Evolutionary conservation across 2,113 vertebrate species (phyloP).

Genomic region (Lepisosteus oculatus): DNA sequence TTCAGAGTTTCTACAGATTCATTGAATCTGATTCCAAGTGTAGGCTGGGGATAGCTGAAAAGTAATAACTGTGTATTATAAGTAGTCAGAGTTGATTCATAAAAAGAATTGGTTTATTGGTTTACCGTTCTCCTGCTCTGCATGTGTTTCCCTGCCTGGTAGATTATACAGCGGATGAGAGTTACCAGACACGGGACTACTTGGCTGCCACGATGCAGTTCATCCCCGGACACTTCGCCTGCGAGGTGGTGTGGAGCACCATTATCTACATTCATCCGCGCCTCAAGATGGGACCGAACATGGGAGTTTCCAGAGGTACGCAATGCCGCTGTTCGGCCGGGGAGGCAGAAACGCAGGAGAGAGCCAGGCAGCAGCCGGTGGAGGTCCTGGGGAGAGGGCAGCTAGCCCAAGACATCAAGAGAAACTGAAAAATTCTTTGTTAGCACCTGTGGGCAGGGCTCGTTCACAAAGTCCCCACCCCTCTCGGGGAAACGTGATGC

Average conservation of each 20-base stretch:
- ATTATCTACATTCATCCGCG: constrained; percentile 93
- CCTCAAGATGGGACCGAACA: constrained; percentile 95
- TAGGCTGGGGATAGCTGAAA: constrained; percentile 16
- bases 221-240: constrained; percentile 93
- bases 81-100: too few relatives aligned
- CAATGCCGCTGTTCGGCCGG: constrained; percentile 2
- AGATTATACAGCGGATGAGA: constrained; percentile 92
- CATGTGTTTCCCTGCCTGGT: neutral
- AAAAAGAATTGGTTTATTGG: too few relatives aligned
- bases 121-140: neutral
- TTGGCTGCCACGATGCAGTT: constrained; percentile 97
- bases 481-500: too few relatives aligned
- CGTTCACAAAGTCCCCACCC: too few relatives aligned
- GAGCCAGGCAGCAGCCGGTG: too few relatives aligned
- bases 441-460: too few relatives aligned
- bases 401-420: too few relatives aligned
- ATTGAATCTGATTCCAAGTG: constrained; percentile 24
- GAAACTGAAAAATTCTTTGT: too few relatives aligned
- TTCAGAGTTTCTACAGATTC: constrained; percentile 29
- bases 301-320: constrained; percentile 89
- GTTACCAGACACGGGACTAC: constrained; percentile 88
- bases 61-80: constrained; percentile 1
- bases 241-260: constrained; percentile 92
- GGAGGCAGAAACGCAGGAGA: neutral
- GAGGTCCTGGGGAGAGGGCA: too few relatives aligned